Conservation (phyloP, 1,140 invertebrate genomes). For the Drosophila tropicalis region DNA sequence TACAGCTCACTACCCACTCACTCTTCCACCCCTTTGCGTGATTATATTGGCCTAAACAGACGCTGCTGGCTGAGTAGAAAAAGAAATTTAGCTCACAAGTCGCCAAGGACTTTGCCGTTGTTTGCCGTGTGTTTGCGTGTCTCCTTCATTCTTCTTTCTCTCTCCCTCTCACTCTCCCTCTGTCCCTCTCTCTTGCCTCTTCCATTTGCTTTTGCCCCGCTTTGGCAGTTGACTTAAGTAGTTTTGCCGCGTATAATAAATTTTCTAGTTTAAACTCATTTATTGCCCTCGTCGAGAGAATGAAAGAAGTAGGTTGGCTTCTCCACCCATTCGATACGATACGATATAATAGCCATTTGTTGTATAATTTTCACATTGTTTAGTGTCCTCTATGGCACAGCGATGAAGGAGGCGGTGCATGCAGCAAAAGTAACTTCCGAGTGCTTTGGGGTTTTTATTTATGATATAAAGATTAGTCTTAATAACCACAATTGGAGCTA, state of each 20-base stretch:
- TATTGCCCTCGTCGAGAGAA: conserved; percentile 61
- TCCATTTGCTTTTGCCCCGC: neutral
- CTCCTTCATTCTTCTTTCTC: conserved; percentile 2
- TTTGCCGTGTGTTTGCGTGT: conserved; percentile 54
- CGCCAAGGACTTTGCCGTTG: conserved; percentile 43
- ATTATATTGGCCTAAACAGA: conserved; percentile 74
- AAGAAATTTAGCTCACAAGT: too few species aligned
- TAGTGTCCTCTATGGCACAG: conserved; percentile 44
- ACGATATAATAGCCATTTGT: conserved; percentile 67
- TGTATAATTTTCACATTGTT: conserved; percentile 81
- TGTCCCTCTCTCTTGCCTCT: too few species aligned
- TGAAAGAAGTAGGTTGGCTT: conserved; percentile 33
- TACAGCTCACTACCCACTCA: neutral
- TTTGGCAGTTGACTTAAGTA: conserved; percentile 59
- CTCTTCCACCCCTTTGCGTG: conserved; percentile 46
- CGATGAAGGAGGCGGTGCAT: neutral
- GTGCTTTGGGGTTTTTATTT: conserved; percentile 56
- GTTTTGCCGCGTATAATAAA: conserved; percentile 78
- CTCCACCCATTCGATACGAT: conserved; percentile 38
- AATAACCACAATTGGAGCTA: too few species aligned
- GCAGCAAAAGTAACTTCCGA: conserved; percentile 42
- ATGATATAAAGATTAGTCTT: conserved; percentile 63
- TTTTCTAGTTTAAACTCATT: conserved; percentile 81
- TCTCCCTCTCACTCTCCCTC: too few species aligned
- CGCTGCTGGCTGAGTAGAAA: conserved; percentile 7